Evolutionary conservation across 2,113 vertebrate species (phyloP).

Genomic region (Anhinga anhinga): DNA sequence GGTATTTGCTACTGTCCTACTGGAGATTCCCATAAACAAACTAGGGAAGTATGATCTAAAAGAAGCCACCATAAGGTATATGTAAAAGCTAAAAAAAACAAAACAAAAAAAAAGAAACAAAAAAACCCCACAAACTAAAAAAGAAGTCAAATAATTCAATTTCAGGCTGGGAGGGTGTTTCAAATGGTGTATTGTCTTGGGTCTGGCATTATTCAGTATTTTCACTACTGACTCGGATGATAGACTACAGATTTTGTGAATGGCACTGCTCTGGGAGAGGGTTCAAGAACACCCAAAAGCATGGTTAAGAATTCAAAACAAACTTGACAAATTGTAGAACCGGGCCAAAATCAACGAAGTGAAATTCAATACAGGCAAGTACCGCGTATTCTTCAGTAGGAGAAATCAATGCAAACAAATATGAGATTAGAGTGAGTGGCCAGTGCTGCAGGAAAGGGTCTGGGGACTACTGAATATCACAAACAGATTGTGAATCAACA

Average conservation of each 20-base stretch:
- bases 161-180: not conserved
- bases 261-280: not conserved
- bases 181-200: not conserved
- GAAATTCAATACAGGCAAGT: not conserved
- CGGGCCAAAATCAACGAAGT: not conserved
- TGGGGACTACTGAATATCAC: not conserved
- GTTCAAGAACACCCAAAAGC: not conserved
- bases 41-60: not conserved
- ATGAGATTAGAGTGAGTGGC: not conserved
- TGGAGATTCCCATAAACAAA: not conserved
- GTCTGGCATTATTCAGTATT: not conserved
- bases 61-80: not conserved
- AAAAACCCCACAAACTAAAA: too few relatives aligned
- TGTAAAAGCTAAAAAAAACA: not conserved
- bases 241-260: not conserved
- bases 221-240: not conserved
- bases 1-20: constrained; percentile 6
- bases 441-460: not conserved
- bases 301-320: not conserved
- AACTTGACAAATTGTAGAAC: not conserved
- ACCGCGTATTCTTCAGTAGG: not conserved
- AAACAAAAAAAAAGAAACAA: too few relatives aligned
- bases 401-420: not conserved
- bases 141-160: not conserved
- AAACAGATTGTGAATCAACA: constrained; percentile 36